Evolutionary conservation across 2,888 invertebrate species (phyloP), one percentile per base, ranked within the genome.

Genomic region (Patella pellucida): DNA sequence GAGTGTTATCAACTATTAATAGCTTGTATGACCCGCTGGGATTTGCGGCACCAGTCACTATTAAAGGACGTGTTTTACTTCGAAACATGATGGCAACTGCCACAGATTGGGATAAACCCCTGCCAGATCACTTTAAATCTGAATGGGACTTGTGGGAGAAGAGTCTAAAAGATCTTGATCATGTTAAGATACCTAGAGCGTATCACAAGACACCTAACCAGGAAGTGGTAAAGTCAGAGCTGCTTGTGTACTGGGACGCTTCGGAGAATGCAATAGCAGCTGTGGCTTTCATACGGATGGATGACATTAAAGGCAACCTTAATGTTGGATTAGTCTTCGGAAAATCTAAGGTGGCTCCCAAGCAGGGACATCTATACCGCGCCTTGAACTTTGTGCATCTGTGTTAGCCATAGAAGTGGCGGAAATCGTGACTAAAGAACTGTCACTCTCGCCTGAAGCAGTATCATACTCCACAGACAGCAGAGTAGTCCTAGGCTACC

Each of bases 1-100:
- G 27, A 15, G 52, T 73, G 4, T 51, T 73, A 14, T 73, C 68
- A 23, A 50, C 68, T 19, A 51, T 73, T 23, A 73, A 73, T 51
- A 73, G 73, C 50, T 23, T 73, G 4, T 73, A 67, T 16, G 73
- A 73, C 16, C 73, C 52, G 27, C 73, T 73, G n/a, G 73, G 73
- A 52, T 68, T 69, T 70, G 54, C 74, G 56, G 15, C 19, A 52
- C 51, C 80, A 67, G 72, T 54, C 52, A 50, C 52, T 27, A 56
- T 74, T 51, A 16, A 68, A 67, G 68, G 72, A n/a, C 69, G 23
- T 15, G 50, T 16, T 54, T 54, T 71, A 14, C 76, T 50, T 16
- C 72, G 56, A 19, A 73, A 50, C 16, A 62, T 41, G 14, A 70
- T 71, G 15, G 15, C 11, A 15, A 12, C n/a, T 67, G 15, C 69